Percentiles rank a stretch among this genome's conserved stretches.
These are phyloP conservation scores for Falco berigora DNA, from an alignment of 2,797 vertebrate genomes.

Conservation along the genomic window DNA sequence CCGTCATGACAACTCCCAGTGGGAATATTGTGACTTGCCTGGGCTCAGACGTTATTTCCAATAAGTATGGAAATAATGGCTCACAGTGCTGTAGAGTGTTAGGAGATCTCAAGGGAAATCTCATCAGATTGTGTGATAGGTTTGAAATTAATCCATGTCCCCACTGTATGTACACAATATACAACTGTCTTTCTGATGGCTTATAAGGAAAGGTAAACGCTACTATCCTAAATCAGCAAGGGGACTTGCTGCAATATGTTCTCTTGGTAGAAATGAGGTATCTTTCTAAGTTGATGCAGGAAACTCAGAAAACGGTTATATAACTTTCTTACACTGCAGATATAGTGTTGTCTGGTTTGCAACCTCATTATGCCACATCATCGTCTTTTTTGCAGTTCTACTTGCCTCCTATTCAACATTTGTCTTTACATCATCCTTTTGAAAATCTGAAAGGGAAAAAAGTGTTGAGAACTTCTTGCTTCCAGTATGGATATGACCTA, in stretches of 20 bases:
- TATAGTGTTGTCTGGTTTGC: background rate
- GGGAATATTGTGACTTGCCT: slow-evolving; percentile 52
- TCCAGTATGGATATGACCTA: background rate
- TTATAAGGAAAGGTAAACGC: slow-evolving; percentile 24
- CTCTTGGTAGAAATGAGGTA: background rate
- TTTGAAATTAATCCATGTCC: slow-evolving; percentile 70
- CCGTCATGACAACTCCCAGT: slow-evolving; percentile 7
- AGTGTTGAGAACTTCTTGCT: background rate
- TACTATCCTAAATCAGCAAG: background rate
- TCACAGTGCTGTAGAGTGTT: slow-evolving; percentile 30
- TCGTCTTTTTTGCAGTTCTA: background rate
- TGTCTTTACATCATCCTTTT: background rate
- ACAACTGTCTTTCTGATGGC: slow-evolving; percentile 41
- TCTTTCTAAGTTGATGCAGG: background rate
- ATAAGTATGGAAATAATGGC: slow-evolving; percentile 75
- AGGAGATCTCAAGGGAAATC: slow-evolving; percentile 68
- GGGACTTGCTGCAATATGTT: background rate
- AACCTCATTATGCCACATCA: background rate
- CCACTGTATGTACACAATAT: slow-evolving; percentile 38
- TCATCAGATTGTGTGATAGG: slow-evolving; percentile 67
- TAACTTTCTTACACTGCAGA: background rate
- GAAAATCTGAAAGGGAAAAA: background rate
- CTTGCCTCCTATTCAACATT: background rate
- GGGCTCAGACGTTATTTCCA: slow-evolving; percentile 66
- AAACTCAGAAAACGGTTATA: background rate